Conservation (phyloP, 2,888 invertebrate species). For the Adelognathus sp. region DNA sequence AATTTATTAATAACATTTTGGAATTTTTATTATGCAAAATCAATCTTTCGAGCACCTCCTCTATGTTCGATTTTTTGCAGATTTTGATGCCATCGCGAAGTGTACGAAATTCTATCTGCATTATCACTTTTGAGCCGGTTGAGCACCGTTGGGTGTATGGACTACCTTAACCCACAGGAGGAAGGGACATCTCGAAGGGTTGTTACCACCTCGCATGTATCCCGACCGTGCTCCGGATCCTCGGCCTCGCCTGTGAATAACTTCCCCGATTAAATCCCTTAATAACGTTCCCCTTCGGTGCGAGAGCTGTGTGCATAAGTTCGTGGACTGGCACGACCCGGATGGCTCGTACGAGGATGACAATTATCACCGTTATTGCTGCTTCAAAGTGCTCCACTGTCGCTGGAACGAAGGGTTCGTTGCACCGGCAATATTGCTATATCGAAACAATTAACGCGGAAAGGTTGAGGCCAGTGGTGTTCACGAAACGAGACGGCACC, state of each 20-base stretch:
- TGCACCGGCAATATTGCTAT: not conserved
- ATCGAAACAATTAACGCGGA: not conserved
- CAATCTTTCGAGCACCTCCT: too few relatives aligned
- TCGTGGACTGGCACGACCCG: not conserved
- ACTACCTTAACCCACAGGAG: slow-evolving; percentile 6
- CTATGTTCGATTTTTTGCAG: too few relatives aligned
- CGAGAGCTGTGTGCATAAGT: not conserved
- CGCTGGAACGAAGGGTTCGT: not conserved
- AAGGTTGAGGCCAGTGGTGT: not conserved
- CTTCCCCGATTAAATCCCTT: slow-evolving; percentile 70
- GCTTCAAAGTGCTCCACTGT: not conserved
- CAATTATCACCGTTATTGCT: slow-evolving; percentile 6
- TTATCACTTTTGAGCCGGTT: slow-evolving; percentile 55
- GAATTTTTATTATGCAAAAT: too few relatives aligned
- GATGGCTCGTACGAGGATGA: slow-evolving; percentile 20
- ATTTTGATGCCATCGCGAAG: too few relatives aligned
- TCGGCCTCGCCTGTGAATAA: slow-evolving; percentile 60
- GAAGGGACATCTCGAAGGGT: slow-evolving; percentile 42
- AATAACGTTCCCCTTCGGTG: not conserved
- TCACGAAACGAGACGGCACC: not conserved
- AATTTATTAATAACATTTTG: too few relatives aligned
- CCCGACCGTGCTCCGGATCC: slow-evolving; percentile 1
- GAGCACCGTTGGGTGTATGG: too few relatives aligned
- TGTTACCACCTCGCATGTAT: slow-evolving; percentile 46
- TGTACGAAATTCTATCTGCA: too few relatives aligned